Conservation (phyloP, 2,888 invertebrate species). For the Schizotus pectinicornis region DNA sequence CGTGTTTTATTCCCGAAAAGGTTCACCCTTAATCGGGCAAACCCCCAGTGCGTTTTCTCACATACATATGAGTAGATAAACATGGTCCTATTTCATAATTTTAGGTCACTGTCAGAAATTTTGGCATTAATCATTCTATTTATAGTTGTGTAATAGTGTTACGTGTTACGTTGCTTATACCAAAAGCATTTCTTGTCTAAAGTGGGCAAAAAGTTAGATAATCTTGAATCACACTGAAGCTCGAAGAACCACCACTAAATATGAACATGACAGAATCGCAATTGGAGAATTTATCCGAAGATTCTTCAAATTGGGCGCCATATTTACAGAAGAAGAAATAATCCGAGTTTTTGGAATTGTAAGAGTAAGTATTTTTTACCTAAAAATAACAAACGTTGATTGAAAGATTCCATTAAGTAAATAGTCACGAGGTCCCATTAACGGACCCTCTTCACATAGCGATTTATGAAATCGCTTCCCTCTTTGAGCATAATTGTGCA, state of each 20-base stretch:
- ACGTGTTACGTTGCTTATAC: slow-evolving; percentile 77
- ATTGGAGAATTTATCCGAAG: slow-evolving; percentile 68
- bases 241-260: slow-evolving; percentile 63
- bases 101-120: slow-evolving; percentile 71
- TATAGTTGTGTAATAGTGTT: slow-evolving; percentile 76
- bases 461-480: slow-evolving; percentile 71
- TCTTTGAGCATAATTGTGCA: slow-evolving; percentile 81
- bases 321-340: slow-evolving; percentile 75
- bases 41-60: no score
- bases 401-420: slow-evolving; percentile 64
- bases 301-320: slow-evolving; percentile 70
- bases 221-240: slow-evolving; percentile 72
- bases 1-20: no score
- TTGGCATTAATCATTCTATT: slow-evolving; percentile 73
- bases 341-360: slow-evolving; percentile 77
- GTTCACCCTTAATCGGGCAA: no score
- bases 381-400: background rate
- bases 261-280: slow-evolving; percentile 59
- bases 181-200: slow-evolving; percentile 67
- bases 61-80: no score
- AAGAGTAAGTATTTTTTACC: slow-evolving; percentile 63
- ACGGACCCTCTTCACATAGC: slow-evolving; percentile 76
- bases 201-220: slow-evolving; percentile 68
- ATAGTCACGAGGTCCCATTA: slow-evolving; percentile 81
- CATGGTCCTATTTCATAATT: slow-evolving; percentile 35